Percentiles rank a stretch among this genome's conserved stretches.
phyloP scores from a whole-genome alignment of 2,797 vertebrate genomes.

The Pangasius djambal region DNA sequence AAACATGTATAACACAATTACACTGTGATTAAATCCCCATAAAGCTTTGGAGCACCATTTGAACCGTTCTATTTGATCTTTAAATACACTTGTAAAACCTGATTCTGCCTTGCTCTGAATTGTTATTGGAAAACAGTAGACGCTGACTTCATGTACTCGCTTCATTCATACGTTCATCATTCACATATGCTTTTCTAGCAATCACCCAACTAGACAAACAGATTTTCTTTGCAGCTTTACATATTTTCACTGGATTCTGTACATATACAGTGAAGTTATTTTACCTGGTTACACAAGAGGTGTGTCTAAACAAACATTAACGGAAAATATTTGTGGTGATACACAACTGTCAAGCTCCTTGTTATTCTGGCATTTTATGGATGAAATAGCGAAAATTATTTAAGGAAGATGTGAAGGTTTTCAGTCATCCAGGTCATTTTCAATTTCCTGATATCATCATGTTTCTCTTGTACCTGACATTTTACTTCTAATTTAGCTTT shows the following conservation, averaged over 20 bases:
- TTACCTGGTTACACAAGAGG: neutral
- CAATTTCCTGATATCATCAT: neutral
- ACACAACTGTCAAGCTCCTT: neutral
- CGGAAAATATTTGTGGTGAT: neutral
- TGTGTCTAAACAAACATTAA: conserved; percentile 4
- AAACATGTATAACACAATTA: neutral
- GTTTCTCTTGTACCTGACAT: too few species aligned
- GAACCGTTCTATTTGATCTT: neutral
- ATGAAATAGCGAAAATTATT: neutral
- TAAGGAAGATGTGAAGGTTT: neutral
- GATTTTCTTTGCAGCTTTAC: neutral
- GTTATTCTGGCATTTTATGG: neutral
- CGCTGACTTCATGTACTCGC: too few species aligned
- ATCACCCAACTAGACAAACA: neutral
- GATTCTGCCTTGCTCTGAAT: neutral
- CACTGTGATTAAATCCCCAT: neutral
- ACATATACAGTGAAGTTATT: neutral
- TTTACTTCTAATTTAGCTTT: neutral
- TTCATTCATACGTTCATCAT: neutral
- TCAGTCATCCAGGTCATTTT: neutral
- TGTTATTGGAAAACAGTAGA: conserved; percentile 2
- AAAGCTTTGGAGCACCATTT: neutral
- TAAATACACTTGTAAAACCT: conserved; percentile 1
- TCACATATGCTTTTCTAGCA: neutral
- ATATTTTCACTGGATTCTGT: neutral